Base-by-base conservation (phyloP, 23 tunicate genomes). In the Corella eumyota region DNA sequence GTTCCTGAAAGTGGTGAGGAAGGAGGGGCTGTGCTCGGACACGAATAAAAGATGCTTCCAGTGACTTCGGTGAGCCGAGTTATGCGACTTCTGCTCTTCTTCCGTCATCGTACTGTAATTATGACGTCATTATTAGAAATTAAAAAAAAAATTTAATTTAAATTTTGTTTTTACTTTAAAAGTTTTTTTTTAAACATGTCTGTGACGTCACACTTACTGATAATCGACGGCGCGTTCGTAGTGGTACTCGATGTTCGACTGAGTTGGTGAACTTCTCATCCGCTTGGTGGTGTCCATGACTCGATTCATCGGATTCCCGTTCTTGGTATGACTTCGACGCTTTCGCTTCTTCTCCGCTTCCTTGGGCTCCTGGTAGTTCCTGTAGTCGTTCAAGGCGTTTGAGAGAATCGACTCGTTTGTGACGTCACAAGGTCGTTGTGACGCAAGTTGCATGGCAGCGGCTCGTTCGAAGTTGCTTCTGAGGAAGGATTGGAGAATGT, bases 1-100 rank as follows among this genome's bases (percentile, higher is more conserved):
- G 32, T 75, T 47, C 45, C 81, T 70, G 67, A 58, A 75, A 21
- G 55, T 59, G 27, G 34, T 58, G 33, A 64, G 30, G 49, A 84
- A 84, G 26, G 45, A 54, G 13, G 77, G 83, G 46, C 83, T 77
- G 33, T 51, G 68, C 50, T 64, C 33, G 21, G 71, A 49, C 4
- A 84, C 94, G 44, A 77, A 79, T 0, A 69, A 46, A 45, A 84
- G 57, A 70, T 84, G 94, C 45, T 84, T 84, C 94, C 94, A 84
- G 68, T 84, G 94, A 32, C 72, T 75, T 32, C 84, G 72, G 58
- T 62, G 72, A 45, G 81, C 94, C 21, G 77, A 75, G 63, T 64
- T 84, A 56, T 64, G 94, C 45, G 48, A 58, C 32, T 69, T 64
- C 52, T 58, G 76, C 49, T 78, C 70, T 19, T 69, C 76, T 51